Base-by-base conservation (phyloP, 35 echinoderm and acorn worm species). In the Ptychodera flava region DNA sequence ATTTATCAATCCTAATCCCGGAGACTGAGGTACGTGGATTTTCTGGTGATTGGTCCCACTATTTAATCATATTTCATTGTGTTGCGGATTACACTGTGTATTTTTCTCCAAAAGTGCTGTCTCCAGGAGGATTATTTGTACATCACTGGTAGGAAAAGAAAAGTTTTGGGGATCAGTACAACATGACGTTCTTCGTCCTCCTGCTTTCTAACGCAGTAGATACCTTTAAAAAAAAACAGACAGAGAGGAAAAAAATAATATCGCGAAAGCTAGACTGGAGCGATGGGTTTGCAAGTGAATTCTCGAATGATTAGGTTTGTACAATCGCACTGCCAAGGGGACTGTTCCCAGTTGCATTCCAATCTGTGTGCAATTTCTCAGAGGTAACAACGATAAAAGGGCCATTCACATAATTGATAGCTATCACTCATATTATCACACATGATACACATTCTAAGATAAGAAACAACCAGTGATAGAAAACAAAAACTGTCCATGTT, bases 21-120 rank as follows among this genome's bases (percentile, higher is more conserved):
- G 45, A 6, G 45, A 64, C 45, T 64, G 45, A 64, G 45, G 45
- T 64, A 64, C 45, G 22, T 64, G 45, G 45, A 64, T 64, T 64
- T 64, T 64, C 45, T 64, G 45, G 45, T 64, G 45, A 64, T 64
- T 64, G 45, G 45, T 64, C 45, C 22, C 45, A 64, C 45, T 64
- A 64, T 64, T 12, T 12, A 64, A 64, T 22, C 45, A 64, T 64
- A 64, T 64, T 64, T 64, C 45, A 64, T 64, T 64, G 45, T 64
- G 45, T 64, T 6, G 6, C 22, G 45, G 45, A 64, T 64, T 64
- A 64, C 22, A 64, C 22, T 64, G 45, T 64, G 45, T 64, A 64
- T 64, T 64, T n/a, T 64, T 64, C 45, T 64, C 45, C 45, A 64
- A 64, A n/a, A 64, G 45, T 64, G 45, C 45, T 64, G 45, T 64